Conservation (phyloP, 2,888 invertebrate genomes). For the Tachystola acroxantha region DNA sequence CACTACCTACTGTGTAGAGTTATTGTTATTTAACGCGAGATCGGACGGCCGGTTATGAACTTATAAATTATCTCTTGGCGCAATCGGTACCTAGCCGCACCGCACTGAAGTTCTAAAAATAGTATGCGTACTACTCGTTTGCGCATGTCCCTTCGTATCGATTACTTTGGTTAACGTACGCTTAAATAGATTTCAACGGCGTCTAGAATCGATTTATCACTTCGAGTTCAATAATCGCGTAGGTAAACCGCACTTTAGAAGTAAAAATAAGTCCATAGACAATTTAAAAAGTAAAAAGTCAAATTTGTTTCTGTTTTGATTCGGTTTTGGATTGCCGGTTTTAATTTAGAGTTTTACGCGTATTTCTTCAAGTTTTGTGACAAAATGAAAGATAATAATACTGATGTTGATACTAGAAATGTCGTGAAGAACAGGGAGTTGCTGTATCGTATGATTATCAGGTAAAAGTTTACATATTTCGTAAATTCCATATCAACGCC, state of each 20-base stretch:
- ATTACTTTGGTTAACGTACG: neutral
- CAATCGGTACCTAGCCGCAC: too few species aligned
- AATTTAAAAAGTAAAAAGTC: slow-evolving; percentile 4
- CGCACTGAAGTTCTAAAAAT: too few species aligned
- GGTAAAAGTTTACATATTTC: too few species aligned
- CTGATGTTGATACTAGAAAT: slow-evolving; percentile 83
- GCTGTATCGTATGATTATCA: slow-evolving; percentile 94
- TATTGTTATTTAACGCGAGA: too few species aligned
- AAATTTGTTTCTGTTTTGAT: slow-evolving; percentile 10
- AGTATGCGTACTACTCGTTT: too few species aligned
- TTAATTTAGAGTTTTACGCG: slow-evolving; percentile 1
- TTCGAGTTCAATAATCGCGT: neutral
- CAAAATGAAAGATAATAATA: slow-evolving; percentile 60
- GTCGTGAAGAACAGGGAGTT: slow-evolving; percentile 92
- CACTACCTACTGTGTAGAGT: too few species aligned
- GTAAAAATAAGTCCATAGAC: slow-evolving; percentile 10
- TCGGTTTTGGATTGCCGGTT: slow-evolving; percentile 18
- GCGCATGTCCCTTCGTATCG: neutral
- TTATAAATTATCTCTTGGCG: too few species aligned
- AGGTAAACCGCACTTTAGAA: slow-evolving; percentile 7
- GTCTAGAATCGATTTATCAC: neutral
- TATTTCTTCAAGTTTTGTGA: slow-evolving; percentile 6
- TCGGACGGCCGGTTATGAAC: too few species aligned
- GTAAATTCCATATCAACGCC: too few species aligned
- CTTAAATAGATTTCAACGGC: too few species aligned